phyloP scores from a whole-genome alignment of 2,888 invertebrate genomes.

The Agriopis leucophaearia region DNA sequence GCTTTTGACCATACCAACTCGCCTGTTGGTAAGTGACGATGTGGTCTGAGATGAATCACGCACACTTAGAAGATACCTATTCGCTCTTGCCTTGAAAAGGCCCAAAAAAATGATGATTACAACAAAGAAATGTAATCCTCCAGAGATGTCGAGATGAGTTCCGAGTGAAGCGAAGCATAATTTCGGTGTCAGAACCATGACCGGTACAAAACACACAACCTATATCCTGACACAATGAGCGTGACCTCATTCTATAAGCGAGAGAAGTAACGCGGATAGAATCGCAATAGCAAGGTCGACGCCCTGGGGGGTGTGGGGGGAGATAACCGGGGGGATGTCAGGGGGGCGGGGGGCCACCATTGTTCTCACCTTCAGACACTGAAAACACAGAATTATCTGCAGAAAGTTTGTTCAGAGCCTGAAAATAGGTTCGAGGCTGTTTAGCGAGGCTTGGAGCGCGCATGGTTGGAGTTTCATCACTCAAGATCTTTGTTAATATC shows the following conservation, averaged over 20 bases:
- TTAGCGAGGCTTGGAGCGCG: slow-evolving; percentile 6
- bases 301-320: slow-evolving; percentile 51
- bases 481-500: neutral
- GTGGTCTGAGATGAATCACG: too few relatives aligned
- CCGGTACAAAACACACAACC: slow-evolving; percentile 48
- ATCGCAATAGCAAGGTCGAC: slow-evolving; percentile 80
- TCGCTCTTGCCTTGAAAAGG: too few relatives aligned
- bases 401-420: slow-evolving; percentile 46
- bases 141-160: neutral
- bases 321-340: slow-evolving; percentile 10
- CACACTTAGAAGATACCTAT: too few relatives aligned
- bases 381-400: slow-evolving; percentile 58
- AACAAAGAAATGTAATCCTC: neutral
- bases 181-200: slow-evolving; percentile 35
- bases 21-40: too few relatives aligned
- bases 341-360: slow-evolving; percentile 43
- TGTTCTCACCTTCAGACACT: slow-evolving; percentile 66
- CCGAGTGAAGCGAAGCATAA: slow-evolving; percentile 36
- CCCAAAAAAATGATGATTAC: too few relatives aligned
- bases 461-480: neutral
- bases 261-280: slow-evolving; percentile 77
- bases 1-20: too few relatives aligned
- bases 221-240: slow-evolving; percentile 63
- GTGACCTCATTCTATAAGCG: slow-evolving; percentile 76
- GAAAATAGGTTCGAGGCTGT: slow-evolving; percentile 30